Evolutionary conservation across 2,888 invertebrate genomes (phyloP).

Genomic region (Oscheius sp.): DNA sequence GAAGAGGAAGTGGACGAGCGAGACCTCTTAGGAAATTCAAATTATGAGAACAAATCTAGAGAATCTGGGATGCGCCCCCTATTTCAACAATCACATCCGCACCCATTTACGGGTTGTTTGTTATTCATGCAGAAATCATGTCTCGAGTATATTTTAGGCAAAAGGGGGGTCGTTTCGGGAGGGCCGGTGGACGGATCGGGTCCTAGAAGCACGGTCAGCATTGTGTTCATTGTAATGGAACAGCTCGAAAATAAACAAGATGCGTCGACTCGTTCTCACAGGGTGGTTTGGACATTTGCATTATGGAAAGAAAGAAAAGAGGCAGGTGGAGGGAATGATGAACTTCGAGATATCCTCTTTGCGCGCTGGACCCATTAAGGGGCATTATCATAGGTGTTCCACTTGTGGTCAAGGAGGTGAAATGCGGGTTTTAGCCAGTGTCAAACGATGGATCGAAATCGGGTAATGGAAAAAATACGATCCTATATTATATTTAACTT

Average conservation of each 20-base stretch:
- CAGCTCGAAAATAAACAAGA: slow-evolving; percentile 35
- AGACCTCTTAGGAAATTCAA: not conserved
- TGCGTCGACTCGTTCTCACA: slow-evolving; percentile 26
- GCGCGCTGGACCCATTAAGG: too few relatives aligned
- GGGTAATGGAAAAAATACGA: too few relatives aligned
- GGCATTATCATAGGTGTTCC: too few relatives aligned
- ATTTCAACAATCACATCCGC: not conserved
- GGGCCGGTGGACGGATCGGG: slow-evolving; percentile 2
- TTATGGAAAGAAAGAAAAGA: not conserved
- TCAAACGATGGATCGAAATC: too few relatives aligned
- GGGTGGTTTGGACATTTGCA: slow-evolving; percentile 1
- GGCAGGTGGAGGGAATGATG: not conserved
- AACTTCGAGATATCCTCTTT: not conserved
- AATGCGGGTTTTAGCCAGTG: too few relatives aligned
- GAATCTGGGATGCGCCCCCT: not conserved
- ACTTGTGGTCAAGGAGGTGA: too few relatives aligned
- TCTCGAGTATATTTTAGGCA: slow-evolving; percentile 2
- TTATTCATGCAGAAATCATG: slow-evolving; percentile 5
- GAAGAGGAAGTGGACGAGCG: not conserved
- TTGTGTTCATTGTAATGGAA: slow-evolving; percentile 36
- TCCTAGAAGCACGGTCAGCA: slow-evolving; percentile 32
- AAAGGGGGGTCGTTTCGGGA: not conserved
- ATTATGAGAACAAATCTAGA: not conserved
- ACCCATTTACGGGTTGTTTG: slow-evolving; percentile 5
- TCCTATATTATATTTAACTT: too few relatives aligned